Base-by-base conservation (phyloP, 2,797 vertebrate genomes). In the Sebastes hubbsi region DNA sequence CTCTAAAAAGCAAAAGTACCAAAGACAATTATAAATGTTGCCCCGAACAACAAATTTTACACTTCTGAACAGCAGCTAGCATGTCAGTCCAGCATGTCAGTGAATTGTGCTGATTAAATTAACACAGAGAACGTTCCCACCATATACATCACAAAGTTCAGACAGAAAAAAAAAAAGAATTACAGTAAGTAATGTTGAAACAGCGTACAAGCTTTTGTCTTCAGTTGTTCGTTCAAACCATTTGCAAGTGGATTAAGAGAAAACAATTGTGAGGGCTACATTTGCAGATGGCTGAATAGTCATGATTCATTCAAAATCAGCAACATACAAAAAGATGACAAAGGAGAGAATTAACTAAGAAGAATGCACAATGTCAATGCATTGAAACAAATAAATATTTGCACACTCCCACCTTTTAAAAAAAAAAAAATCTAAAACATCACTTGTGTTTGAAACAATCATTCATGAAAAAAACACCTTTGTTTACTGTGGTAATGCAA, bases 31-130 rank as follows among this genome's bases (percentile, higher is more conserved):
- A 93, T 95, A 94, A 95, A 91, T 92, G 95, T 97, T 95, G 95
- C 95, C 96, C 90, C 90, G 94, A 97, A 95, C 96, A 95, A 96
- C 95, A 96, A 81, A 96, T 94, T 96, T 95, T 97, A 97, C 95
- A 98, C 95, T 96, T 97, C 94, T 97, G 97, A 98, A 98, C 97
- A 99, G 98, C 98, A 99, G 98, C 98, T 96, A 98, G 97, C 97
- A 97, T 97, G 95, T 99, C 97, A 98, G 97, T 99, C 99, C 99
- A 99, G 99, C 99, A 99, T 99, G 97, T 99, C 98, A 99, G 97
- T 99, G 98, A 99, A 98, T 99, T 99, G 98, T 99, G 99, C 98
- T 97, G 97, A 99, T 98, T 99, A 99, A 99, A 99, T 99, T 99
- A 99, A 99, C 97, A 98, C 96, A 97, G 96, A 98, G 95, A 98